Evolutionary conservation across 2,797 vertebrate genomes (phyloP).

Genomic region (Hylomyscus alleni): DNA sequence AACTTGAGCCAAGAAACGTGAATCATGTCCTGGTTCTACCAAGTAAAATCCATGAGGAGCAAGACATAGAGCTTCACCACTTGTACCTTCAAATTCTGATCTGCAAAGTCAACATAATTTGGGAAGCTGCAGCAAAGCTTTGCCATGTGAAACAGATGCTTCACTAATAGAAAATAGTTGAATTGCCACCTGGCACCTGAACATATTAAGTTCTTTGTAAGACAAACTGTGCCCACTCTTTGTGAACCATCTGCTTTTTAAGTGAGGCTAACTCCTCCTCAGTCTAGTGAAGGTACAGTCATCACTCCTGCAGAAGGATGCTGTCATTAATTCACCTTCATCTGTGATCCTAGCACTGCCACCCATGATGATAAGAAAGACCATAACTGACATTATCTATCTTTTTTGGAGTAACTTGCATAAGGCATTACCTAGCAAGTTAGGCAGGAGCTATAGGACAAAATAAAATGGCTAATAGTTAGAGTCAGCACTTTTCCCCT

Average conservation of each 20-base stretch:
- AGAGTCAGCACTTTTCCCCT: background rate
- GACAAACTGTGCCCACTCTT: background rate
- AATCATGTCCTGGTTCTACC: background rate
- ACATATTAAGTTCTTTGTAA: background rate
- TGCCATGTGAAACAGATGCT: background rate
- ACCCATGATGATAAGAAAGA: background rate
- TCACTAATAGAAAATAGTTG: background rate
- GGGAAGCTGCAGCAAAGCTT: background rate
- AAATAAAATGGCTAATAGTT: background rate
- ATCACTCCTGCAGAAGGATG: background rate
- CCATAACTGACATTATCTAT: background rate
- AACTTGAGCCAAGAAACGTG: background rate
- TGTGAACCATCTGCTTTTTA: background rate
- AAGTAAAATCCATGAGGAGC: background rate
- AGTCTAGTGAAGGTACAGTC: background rate
- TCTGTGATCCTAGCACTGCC: background rate
- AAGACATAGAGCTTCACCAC: background rate
- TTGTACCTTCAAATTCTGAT: background rate
- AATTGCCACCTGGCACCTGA: background rate
- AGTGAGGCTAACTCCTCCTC: background rate
- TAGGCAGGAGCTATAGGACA: background rate
- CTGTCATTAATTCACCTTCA: background rate
- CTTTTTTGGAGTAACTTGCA: background rate
- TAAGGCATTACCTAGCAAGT: background rate
- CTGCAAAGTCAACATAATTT: background rate